phyloP scores from a whole-genome alignment of 2,797 vertebrate genomes.

The Pseudocheirus occidentalis region DNA sequence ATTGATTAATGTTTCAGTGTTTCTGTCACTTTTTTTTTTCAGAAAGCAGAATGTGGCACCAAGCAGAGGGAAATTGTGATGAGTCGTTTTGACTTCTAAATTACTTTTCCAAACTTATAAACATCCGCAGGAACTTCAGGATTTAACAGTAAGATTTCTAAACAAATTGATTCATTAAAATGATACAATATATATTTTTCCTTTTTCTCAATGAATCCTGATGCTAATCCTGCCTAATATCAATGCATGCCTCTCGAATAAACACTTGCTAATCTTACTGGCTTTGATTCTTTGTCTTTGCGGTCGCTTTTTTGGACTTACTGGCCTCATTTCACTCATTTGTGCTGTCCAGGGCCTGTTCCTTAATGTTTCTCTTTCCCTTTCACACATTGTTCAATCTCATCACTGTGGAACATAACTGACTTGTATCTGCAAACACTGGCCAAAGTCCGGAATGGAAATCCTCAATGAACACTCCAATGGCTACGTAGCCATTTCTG shows the following conservation, averaged over 20 bases:
- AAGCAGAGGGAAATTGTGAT: constrained; percentile 49
- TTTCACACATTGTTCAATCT: neutral
- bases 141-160: constrained; percentile 8
- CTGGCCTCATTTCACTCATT: neutral
- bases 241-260: neutral
- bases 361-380: neutral
- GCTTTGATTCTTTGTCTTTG: neutral
- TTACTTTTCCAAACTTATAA: constrained; percentile 47
- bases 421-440: neutral
- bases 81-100: constrained; percentile 67
- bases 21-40: constrained; percentile 68
- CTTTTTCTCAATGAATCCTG: neutral
- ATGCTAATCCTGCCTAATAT: neutral
- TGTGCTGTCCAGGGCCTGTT: neutral
- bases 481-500: neutral
- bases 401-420: neutral
- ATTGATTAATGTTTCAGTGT: constrained; percentile 78
- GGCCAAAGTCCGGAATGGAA: neutral
- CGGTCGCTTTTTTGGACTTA: neutral
- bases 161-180: neutral
- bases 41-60: constrained; percentile 51
- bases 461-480: neutral
- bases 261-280: neutral
- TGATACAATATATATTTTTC: neutral
- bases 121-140: constrained; percentile 42